Evolutionary conservation across 2,797 vertebrate species (phyloP), one percentile per base, ranked within the genome.

Genomic region (Periparus ater): DNA sequence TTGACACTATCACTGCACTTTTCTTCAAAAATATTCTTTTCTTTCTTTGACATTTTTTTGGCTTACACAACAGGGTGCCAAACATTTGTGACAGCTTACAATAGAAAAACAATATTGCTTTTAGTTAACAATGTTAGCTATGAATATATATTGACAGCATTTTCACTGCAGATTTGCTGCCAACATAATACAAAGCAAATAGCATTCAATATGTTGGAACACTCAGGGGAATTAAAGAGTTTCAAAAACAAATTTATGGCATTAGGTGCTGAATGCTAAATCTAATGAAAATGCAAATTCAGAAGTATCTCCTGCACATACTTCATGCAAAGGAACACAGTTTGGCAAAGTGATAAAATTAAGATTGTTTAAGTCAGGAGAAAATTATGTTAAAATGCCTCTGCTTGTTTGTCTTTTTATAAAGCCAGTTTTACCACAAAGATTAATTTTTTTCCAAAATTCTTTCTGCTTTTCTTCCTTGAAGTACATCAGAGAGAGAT

Each of bases 21-120:
- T 75, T 72, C 90, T 95, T 96, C 92, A 95, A 89, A 97, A 96
- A 96, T 54, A 73, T 80, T 95, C 91, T 94, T 92, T 94, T 93
- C 89, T 93, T 97, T 95, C 96, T 96, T 92, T 97, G 96, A 97
- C 96, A 93, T 94, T 95, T 96, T 96, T 98, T 97, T 97, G 95
- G 97, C 96, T 97, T 95, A 95, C 96, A 97, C 97, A 95, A 93
- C 95, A 95, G 97, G 97, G 96, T 96, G 96, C 96, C 96, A 96
- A 97, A 97, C 96, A 98, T 98, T 97, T 97, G 93, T 98, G 98
- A 98, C 98, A 98, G 97, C 95, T 93, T 97, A 97, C 96, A 96
- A 96, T 97, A 97, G 98, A 98, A 98, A 98, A 98, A 98, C 96
- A 98, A 98, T 98, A 98, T 98, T 98, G 98, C 98, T 97, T 98